Conservation (phyloP, 2,113 vertebrate species). For the Eptatretus burgeri region DNA sequence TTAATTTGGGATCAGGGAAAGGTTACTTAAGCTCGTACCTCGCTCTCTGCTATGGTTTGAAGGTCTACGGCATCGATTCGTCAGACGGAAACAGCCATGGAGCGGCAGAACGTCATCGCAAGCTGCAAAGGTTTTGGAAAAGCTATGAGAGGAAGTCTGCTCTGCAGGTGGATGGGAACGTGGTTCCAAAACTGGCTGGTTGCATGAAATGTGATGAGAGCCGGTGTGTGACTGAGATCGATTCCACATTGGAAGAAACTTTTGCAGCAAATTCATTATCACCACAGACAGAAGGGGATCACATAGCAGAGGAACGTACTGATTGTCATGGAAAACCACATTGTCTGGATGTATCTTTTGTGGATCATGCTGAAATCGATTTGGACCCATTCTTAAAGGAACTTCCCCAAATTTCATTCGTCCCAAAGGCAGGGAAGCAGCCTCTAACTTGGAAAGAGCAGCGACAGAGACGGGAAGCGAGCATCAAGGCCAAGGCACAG, state of each 20-base stretch:
- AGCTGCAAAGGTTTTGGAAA: slow-evolving; percentile 35
- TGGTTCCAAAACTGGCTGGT: too few species aligned
- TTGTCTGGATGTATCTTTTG: too few species aligned
- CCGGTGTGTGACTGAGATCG: too few species aligned
- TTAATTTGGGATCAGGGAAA: slow-evolving; percentile 84
- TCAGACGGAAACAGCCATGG: slow-evolving; percentile 44
- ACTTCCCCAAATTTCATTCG: background rate
- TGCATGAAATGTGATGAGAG: too few species aligned
- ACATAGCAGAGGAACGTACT: too few species aligned
- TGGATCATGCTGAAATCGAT: background rate
- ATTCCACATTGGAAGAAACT: too few species aligned
- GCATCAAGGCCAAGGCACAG: slow-evolving; percentile 27
- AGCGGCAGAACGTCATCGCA: slow-evolving; percentile 5
- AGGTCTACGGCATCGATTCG: slow-evolving; percentile 76
- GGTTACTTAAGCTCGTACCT: slow-evolving; percentile 81
- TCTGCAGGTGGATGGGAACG: slow-evolving; percentile 12
- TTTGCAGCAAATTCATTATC: too few species aligned
- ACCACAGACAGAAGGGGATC: too few species aligned
- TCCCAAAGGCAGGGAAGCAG: background rate
- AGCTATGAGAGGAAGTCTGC: slow-evolving; percentile 23
- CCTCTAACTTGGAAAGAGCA: slow-evolving; percentile 26
- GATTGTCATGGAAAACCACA: too few species aligned
- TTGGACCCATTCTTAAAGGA: slow-evolving; percentile 2
- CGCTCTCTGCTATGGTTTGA: slow-evolving; percentile 48
- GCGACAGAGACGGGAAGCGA: slow-evolving; percentile 29